Evolutionary conservation across 2,113 vertebrate genomes (phyloP), one percentile per base, ranked within the genome.

Genomic region (Misgurnus anguillicaudatus): DNA sequence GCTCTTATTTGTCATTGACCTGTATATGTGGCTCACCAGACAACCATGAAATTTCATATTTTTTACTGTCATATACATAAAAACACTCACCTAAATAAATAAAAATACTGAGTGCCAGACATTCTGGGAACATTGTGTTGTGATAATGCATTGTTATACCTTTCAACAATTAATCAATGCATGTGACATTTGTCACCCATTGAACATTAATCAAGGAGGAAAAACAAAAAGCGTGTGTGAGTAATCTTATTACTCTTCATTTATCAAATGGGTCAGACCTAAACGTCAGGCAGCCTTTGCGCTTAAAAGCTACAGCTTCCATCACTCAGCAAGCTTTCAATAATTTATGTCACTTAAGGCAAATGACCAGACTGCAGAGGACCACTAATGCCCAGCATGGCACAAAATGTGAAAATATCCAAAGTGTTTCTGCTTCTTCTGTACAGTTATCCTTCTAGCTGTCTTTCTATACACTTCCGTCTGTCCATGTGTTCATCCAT

Each of bases 181-280:
- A 60, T 85, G 82, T 60, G 71, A 83, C 86, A 87, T 83, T 80
- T 81, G 83, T 83, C 75, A 16, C 39, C 39, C 65, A 77, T 42
- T 82, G 79, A 86, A 85, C 82, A 90, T 90, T 88, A 86, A 66
- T 87, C 84, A 84, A 58, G 19, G 63, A 60, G 63, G 65, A 77
- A 79, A 81, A 82, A 84, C 81, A 69, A 82, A 87, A 68, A 4
- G 36, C 58, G n/a, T 21, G 69, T 24, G 66, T 77, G 71, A 84
- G 81, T 82, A 87, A 87, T 85, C 72, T 41, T 75, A 85, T 89
- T 86, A 87, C 77, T 67, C 78, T 76, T 88, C 85, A 89, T 90
- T 82, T 85, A 77, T 90, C 87, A 87, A 74, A 66, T 51, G 31
- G 78, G 39, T 36, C 57, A 36, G 31, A 74, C 38, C 77, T 48